A percentile compares a stretch with the other conserved stretches of the same genome.
phyloP scores from a whole-genome alignment of 1,140 invertebrate species.

The Neomicropteryx cornuta region DNA sequence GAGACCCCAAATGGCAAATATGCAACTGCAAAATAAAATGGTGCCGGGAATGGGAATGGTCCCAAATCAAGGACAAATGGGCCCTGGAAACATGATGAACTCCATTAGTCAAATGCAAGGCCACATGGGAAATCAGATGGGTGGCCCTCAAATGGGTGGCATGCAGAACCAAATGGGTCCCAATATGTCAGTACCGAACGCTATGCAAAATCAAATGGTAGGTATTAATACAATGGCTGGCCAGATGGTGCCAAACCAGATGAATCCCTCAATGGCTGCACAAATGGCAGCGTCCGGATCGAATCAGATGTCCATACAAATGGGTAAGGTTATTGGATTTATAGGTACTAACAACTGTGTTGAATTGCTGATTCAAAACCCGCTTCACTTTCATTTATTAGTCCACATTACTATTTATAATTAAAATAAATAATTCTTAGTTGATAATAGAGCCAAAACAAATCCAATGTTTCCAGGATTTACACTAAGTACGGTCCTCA shows the following conservation, averaged over 20 bases:
- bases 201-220: conserved; percentile 14
- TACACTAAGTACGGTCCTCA: too few species aligned
- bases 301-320: conserved; percentile 33
- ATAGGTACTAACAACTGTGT: too few species aligned
- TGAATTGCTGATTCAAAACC: too few species aligned
- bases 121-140: conserved; percentile 41
- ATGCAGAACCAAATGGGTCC: conserved; percentile 21
- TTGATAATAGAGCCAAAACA: too few species aligned
- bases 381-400: too few species aligned
- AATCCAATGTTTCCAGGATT: too few species aligned
- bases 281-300: conserved; percentile 27
- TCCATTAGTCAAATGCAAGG: conserved; percentile 31
- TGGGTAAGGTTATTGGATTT: conserved; percentile 26
- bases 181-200: conserved; percentile 8
- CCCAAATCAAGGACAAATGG: conserved; percentile 22
- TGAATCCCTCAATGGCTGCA: conserved; percentile 16
- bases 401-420: too few species aligned
- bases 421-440: too few species aligned
- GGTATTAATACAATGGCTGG: conserved; percentile 10
- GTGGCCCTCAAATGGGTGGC: conserved; percentile 26
- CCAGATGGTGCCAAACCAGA: conserved; percentile 11
- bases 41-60: conserved; percentile 32
- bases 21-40: conserved; percentile 47
- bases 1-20: conserved; percentile 44
- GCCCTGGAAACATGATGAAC: conserved; percentile 28